Base-by-base conservation (phyloP, 2,888 invertebrate genomes). In the Meliscaeva auricollis region DNA sequence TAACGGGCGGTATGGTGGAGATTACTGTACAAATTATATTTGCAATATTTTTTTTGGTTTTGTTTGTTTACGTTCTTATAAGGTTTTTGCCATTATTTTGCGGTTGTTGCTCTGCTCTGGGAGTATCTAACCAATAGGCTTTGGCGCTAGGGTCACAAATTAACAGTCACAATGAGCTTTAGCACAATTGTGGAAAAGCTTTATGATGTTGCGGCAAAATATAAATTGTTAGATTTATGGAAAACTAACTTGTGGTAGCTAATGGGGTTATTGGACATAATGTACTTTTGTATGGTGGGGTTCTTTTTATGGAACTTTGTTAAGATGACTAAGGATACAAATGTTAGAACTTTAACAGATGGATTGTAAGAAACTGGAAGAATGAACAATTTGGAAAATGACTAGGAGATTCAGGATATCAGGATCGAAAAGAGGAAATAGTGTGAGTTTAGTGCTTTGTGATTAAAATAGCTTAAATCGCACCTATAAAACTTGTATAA, bases 151-250 rank as follows among this genome's bases (percentile, higher is more conserved):
- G 64, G 75, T 58, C 54, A 84, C 84, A 84, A 80, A 84, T 84
- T 84, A 84, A 84, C 68, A 80, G 79, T 79, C 75, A 79, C 74
- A 84, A 84, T 76, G 75, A 68, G 70, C 60, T 72, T 60, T 84
- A 30, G 35, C 1, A 20, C 2, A 20, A 26, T n/a, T n/a, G n/a
- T n/a, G 35, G 66, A 56, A 76, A 60, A 52, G 38, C 54, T 70
- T 70, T 68, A 74, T 75, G 35, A 60, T 60, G 66, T 64, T 80
- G 72, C 58, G 75, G 84, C 13, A 76, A 70, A 17, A 84, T 80
- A 84, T 75, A 80, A 80, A 76, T 80, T 62, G 70, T 72, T 84
- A 72, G 75, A 80, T 75, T 84, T 84, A 80, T 84, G 75, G 72
- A 62, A 84, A 80, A 80, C 58, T 79, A 79, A 75, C 66, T 75